Percentiles rank a stretch among this genome's conserved stretches.
Conservation (phyloP, 37 sponge, comb jelly and placozoan genomes). For the Halichondria panicea region DNA sequence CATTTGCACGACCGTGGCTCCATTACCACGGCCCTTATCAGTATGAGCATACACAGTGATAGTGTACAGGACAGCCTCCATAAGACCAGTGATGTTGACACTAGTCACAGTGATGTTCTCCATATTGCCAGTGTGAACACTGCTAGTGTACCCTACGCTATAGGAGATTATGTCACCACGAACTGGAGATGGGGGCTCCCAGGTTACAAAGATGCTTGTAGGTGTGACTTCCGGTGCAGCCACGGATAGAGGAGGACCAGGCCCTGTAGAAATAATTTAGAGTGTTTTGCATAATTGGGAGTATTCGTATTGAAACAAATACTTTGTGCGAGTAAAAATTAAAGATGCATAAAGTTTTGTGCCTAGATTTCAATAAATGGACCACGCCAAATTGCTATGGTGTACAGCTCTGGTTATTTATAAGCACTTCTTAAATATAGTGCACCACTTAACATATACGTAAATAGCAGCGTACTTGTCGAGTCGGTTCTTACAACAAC, state of each 20-base stretch:
- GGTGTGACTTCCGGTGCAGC: background rate
- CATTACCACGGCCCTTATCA: slow-evolving; percentile 20
- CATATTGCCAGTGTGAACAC: background rate
- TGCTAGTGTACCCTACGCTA: slow-evolving; percentile 2
- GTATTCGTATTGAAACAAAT: too few species aligned
- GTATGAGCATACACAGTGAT: slow-evolving; percentile 11
- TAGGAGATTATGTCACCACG: slow-evolving; percentile 32
- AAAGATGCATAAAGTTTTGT: too few species aligned
- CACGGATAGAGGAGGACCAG: slow-evolving; percentile 14
- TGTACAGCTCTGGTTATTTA: too few species aligned
- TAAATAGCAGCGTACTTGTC: background rate
- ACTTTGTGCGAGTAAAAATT: too few species aligned
- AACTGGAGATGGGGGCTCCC: slow-evolving; percentile 22
- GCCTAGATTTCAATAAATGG: too few species aligned
- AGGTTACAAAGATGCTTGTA: slow-evolving; percentile 24
- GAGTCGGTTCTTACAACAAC: background rate
- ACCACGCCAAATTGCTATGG: too few species aligned
- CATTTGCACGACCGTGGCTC: slow-evolving; percentile 6
- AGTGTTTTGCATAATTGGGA: too few species aligned
- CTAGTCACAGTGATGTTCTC: background rate
- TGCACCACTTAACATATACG: too few species aligned
- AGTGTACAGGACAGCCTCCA: slow-evolving; percentile 6
- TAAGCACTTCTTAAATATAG: too few species aligned
- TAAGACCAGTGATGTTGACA: background rate
- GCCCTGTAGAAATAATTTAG: too few species aligned